Conservation (phyloP, 2,888 invertebrate species). For the Sinodicranocentrus sp. region DNA sequence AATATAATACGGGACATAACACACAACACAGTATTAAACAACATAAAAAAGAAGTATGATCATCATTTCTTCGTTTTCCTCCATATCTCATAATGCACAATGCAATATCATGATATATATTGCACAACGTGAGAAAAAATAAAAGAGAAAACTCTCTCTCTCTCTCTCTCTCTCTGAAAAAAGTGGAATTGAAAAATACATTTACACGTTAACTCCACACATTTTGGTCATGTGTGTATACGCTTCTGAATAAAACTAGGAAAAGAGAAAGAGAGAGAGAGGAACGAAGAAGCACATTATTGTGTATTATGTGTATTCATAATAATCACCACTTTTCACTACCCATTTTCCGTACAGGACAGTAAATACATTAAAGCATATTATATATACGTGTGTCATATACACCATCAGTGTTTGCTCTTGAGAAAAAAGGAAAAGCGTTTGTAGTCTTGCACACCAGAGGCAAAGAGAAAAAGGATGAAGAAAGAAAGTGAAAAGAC, state of each 20-base stretch:
- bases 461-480: constrained; percentile 31
- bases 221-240: constrained; percentile 31
- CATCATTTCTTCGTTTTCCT: background rate
- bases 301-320: constrained; percentile 31
- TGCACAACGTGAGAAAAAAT: no score
- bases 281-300: constrained; percentile 40
- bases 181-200: background rate
- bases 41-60: constrained; percentile 26
- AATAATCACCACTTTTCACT: constrained; percentile 46
- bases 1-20: no score
- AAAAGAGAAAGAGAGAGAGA: constrained; percentile 5
- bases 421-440: no score
- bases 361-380: no score
- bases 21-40: constrained; percentile 11
- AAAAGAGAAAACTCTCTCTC: no score
- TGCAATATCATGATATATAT: no score
- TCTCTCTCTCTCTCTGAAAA: background rate
- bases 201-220: constrained; percentile 24
- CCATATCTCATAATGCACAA: background rate
- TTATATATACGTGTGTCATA: no score
- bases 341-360: no score
- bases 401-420: no score
- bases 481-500: constrained; percentile 16
- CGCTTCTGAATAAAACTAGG: constrained; percentile 57
- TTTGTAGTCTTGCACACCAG: no score